phyloP scores from a whole-genome alignment of 2,888 invertebrate genomes.

The Hanleya hanleyi region DNA sequence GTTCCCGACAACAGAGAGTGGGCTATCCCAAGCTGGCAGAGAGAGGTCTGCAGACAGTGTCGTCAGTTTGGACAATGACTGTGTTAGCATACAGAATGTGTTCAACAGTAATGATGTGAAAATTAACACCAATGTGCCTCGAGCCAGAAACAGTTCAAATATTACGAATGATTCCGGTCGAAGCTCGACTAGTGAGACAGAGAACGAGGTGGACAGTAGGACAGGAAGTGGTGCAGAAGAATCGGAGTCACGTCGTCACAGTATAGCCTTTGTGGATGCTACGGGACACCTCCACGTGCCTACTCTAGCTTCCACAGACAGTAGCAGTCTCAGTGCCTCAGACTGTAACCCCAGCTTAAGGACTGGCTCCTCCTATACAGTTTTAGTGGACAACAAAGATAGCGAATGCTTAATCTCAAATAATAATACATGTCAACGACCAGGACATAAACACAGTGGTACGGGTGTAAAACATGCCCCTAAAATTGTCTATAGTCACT shows the following conservation, averaged over 20 bases:
- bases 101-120: background rate
- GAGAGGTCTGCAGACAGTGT: background rate
- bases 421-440: no score
- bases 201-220: slow-evolving; percentile 26
- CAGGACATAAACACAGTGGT: slow-evolving; percentile 8
- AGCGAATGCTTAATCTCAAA: no score
- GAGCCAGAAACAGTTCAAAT: slow-evolving; percentile 48
- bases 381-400: background rate
- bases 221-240: background rate
- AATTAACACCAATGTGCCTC: background rate
- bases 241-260: slow-evolving; percentile 40
- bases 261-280: slow-evolving; percentile 54
- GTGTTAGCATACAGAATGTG: background rate
- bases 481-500: slow-evolving; percentile 65
- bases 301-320: background rate
- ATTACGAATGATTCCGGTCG: slow-evolving; percentile 50
- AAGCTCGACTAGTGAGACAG: slow-evolving; percentile 55
- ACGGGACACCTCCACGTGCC: slow-evolving; percentile 61
- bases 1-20: background rate
- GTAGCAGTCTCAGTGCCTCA: background rate
- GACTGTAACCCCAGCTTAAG: background rate
- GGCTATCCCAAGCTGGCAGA: background rate
- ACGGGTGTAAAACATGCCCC: slow-evolving; percentile 44
- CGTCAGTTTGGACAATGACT: background rate
- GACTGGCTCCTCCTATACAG: slow-evolving; percentile 7